phyloP scores from a whole-genome alignment of 2,113 vertebrate genomes.

The Percina caprodes region DNA sequence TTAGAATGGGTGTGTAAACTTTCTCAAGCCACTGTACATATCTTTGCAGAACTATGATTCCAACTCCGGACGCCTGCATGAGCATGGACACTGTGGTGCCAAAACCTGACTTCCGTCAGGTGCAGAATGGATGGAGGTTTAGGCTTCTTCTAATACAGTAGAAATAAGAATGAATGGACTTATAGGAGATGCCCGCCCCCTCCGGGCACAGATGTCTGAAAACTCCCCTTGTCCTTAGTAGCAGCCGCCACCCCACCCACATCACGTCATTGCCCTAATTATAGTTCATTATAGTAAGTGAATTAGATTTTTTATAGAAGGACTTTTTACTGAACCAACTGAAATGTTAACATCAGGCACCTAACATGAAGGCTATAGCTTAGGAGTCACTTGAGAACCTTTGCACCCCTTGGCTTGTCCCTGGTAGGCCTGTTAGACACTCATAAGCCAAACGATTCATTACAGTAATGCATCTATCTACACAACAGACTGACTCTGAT shows the following conservation, averaged over 20 bases:
- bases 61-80: neutral
- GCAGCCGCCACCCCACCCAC: neutral
- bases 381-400: neutral
- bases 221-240: neutral
- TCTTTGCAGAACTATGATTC: neutral
- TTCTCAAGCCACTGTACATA: too few species aligned
- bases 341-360: neutral
- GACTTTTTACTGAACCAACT: too few species aligned
- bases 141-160: neutral
- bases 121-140: neutral
- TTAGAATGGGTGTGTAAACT: too few species aligned
- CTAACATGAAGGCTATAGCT: neutral
- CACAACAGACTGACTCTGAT: neutral
- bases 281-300: neutral
- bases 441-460: neutral
- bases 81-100: neutral
- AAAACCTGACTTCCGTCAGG: neutral
- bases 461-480: neutral
- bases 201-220: neutral
- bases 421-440: neutral
- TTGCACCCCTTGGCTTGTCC: neutral
- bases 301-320: neutral
- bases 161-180: neutral
- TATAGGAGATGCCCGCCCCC: neutral
- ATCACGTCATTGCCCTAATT: neutral